Conservation (phyloP, 2,888 invertebrate genomes). For the Himalopsyche anomala region DNA sequence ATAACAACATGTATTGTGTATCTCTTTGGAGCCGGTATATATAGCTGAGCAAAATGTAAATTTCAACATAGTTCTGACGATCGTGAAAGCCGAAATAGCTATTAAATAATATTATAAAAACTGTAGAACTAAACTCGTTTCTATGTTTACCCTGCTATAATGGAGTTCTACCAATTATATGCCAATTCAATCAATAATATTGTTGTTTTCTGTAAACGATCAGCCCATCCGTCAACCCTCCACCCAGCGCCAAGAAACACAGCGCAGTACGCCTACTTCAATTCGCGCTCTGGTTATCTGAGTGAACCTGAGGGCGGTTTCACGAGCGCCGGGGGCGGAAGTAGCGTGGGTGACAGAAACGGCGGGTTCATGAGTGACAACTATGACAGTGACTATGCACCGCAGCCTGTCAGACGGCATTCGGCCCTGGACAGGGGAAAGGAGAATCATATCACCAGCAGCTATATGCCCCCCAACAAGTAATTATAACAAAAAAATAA, state of each 20-base stretch:
- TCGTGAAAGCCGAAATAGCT: too few relatives aligned
- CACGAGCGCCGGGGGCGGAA: slow-evolving; percentile 70
- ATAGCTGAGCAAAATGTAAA: too few relatives aligned
- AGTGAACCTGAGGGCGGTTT: slow-evolving; percentile 75
- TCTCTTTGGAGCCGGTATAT: too few relatives aligned
- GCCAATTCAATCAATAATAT: not conserved
- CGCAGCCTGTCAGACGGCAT: slow-evolving; percentile 70
- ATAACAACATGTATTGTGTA: too few relatives aligned
- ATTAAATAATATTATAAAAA: too few relatives aligned
- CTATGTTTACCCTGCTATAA: too few relatives aligned
- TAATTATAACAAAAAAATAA: slow-evolving; percentile 67
- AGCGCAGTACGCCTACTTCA: slow-evolving; percentile 75
- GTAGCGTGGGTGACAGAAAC: slow-evolving; percentile 69
- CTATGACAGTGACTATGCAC: slow-evolving; percentile 73
- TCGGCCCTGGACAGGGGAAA: slow-evolving; percentile 68
- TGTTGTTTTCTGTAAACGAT: not conserved
- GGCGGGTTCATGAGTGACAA: slow-evolving; percentile 74
- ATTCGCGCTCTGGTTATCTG: slow-evolving; percentile 75
- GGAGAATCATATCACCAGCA: slow-evolving; percentile 70
- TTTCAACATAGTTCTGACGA: too few relatives aligned
- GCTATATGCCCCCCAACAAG: slow-evolving; percentile 74
- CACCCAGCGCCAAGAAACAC: slow-evolving; percentile 63
- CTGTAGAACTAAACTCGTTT: too few relatives aligned
- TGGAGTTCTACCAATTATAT: too few relatives aligned
- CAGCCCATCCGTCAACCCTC: slow-evolving; percentile 63